Conservation (phyloP, 2,797 vertebrate species). For the Notamacropus eugenii region DNA sequence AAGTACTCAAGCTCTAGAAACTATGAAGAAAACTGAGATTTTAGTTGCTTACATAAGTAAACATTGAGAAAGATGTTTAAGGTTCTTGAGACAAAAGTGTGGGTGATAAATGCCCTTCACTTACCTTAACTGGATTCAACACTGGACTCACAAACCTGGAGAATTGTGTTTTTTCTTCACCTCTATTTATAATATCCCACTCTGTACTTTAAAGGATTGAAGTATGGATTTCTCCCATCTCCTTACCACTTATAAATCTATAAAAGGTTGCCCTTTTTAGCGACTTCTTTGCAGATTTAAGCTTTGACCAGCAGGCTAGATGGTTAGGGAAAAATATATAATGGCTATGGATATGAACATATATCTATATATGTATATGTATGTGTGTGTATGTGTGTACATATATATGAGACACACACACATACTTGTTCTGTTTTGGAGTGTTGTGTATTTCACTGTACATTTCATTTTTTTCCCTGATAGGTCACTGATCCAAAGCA, state of each 20-base stretch:
- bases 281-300: background rate
- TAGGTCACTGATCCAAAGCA: slow-evolving; percentile 92
- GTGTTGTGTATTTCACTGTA: slow-evolving; percentile 8
- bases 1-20: background rate
- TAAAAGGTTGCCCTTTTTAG: background rate
- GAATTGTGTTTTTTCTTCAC: background rate
- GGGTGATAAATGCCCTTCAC: background rate
- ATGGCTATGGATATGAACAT: background rate
- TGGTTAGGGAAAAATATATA: background rate
- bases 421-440: background rate
- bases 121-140: background rate
- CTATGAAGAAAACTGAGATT: background rate
- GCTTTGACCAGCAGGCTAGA: background rate
- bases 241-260: background rate
- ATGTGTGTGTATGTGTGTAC: too few relatives aligned
- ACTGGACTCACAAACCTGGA: background rate
- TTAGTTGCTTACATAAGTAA: background rate
- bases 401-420: background rate
- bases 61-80: background rate
- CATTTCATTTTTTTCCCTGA: slow-evolving; percentile 62
- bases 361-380: too few relatives aligned
- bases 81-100: background rate
- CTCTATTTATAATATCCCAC: background rate
- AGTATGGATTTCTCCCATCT: background rate
- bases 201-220: background rate